These are phyloP conservation scores for Mesopsocus fuscifrons DNA, from an alignment of 2,888 invertebrate species.

Conservation along the genomic window DNA sequence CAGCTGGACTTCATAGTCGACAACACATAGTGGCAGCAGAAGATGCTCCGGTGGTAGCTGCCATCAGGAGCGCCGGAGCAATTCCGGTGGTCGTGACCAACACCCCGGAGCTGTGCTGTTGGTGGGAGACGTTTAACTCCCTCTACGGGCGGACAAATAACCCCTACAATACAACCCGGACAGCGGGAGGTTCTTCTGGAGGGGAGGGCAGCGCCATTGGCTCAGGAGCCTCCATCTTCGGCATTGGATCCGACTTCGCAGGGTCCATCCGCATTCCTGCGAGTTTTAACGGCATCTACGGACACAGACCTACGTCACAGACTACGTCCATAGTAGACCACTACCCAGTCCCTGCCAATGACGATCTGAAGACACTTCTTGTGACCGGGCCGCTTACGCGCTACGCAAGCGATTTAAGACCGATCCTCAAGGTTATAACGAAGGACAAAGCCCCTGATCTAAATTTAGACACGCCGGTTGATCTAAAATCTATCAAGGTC, in stretches of 20 bases:
- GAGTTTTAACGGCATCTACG: conserved; percentile 80
- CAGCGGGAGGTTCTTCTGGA: conserved; percentile 75
- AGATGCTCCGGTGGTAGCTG: conserved; percentile 48
- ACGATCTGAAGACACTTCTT: background rate
- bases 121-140: conserved; percentile 68
- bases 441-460: conserved; percentile 28
- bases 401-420: conserved; percentile 64
- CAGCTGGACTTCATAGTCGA: background rate
- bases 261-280: conserved; percentile 78
- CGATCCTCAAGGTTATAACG: conserved; percentile 49
- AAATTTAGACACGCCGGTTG: conserved; percentile 30
- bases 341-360: conserved; percentile 45
- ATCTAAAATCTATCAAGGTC: conserved; percentile 42
- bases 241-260: conserved; percentile 75
- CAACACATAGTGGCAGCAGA: conserved; percentile 19
- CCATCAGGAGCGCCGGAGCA: conserved; percentile 48
- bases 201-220: conserved; percentile 63
- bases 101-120: conserved; percentile 73
- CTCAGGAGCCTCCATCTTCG: conserved; percentile 60
- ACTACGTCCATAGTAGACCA: conserved; percentile 18
- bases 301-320: conserved; percentile 52
- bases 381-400: conserved; percentile 73
- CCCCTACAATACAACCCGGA: conserved; percentile 57
- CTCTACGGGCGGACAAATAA: conserved; percentile 62
- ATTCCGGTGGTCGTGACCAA: conserved; percentile 68